These are phyloP conservation scores for Lasioglossum lativentre DNA, from an alignment of 2,888 invertebrate genomes.

Conservation along the genomic window DNA sequence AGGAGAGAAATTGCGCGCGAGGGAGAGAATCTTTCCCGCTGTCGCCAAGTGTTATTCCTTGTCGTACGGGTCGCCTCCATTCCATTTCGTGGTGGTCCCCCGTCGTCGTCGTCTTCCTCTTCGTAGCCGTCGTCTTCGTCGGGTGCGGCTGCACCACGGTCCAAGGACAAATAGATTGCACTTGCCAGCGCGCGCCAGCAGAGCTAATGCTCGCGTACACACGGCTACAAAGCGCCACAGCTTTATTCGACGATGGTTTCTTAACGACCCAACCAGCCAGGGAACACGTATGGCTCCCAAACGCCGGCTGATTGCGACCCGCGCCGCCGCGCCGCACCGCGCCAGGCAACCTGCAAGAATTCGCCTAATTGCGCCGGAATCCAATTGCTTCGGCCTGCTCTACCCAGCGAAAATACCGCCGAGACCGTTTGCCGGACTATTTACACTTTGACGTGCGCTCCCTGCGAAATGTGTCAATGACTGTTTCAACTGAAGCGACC, in stretches of 20 bases:
- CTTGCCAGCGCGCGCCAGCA: background rate
- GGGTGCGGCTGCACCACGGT: slow-evolving; percentile 7
- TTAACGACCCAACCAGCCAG: slow-evolving; percentile 5
- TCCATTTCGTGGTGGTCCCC: slow-evolving; percentile 51
- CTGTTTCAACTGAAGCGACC: background rate
- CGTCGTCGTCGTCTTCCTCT: background rate
- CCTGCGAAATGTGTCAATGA: background rate
- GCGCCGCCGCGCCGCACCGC: background rate
- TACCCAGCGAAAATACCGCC: background rate
- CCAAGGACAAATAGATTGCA: slow-evolving; percentile 50
- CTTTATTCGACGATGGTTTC: slow-evolving; percentile 1
- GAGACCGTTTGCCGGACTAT: slow-evolving; percentile 1
- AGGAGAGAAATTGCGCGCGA: slow-evolving; percentile 52
- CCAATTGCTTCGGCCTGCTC: background rate
- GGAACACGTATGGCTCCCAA: slow-evolving; percentile 1
- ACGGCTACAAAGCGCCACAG: background rate
- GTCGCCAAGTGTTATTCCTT: slow-evolving; percentile 67
- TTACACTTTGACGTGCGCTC: background rate
- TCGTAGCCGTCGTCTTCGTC: slow-evolving; percentile 1
- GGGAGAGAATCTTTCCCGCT: slow-evolving; percentile 46
- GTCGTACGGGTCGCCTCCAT: slow-evolving; percentile 45
- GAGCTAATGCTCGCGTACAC: slow-evolving; percentile 15
- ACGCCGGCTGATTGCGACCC: background rate
- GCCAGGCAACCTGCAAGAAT: background rate
- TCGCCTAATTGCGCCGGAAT: slow-evolving; percentile 11